Conservation (phyloP, 2,888 invertebrate genomes). For the Cheilosia scutellata region DNA sequence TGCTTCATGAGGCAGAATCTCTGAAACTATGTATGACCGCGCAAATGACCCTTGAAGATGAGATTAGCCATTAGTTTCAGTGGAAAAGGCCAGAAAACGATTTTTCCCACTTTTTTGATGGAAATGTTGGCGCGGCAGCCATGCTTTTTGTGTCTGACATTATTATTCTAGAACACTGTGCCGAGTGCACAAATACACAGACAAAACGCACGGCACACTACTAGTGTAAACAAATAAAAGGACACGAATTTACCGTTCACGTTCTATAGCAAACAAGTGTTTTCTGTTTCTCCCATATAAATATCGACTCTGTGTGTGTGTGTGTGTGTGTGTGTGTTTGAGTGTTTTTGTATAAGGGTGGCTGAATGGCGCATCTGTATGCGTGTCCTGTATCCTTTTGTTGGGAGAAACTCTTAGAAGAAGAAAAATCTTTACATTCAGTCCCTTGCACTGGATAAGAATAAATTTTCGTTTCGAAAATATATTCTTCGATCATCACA, state of each 20-base stretch:
- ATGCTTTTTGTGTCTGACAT: conserved; percentile 74
- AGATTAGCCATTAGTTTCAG: conserved; percentile 63
- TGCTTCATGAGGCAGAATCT: conserved; percentile 40
- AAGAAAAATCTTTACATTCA: conserved; percentile 54
- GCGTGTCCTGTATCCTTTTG: conserved; percentile 58
- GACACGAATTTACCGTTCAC: conserved; percentile 32
- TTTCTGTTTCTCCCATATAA: conserved; percentile 42
- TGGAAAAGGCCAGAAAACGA: conserved; percentile 51
- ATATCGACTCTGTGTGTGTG: not conserved
- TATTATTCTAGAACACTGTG: conserved; percentile 45
- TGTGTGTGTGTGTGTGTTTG: conserved; percentile 7
- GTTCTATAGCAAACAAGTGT: conserved; percentile 76
- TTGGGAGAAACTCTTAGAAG: conserved; percentile 52
- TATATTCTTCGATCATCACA: conserved; percentile 46
- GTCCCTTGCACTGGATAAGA: conserved; percentile 34
- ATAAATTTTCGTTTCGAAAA: conserved; percentile 43
- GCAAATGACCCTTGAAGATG: conserved; percentile 61
- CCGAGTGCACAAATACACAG: conserved; percentile 43
- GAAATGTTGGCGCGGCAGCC: conserved; percentile 69
- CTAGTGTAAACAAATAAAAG: conserved; percentile 68
- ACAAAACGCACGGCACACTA: conserved; percentile 32
- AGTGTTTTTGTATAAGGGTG: conserved; percentile 11
- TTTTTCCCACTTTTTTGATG: conserved; percentile 62
- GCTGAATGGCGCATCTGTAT: conserved; percentile 27
- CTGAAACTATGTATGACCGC: conserved; percentile 1